Conservation (phyloP, 2,888 invertebrate species). For the Drosophila tripunctata region DNA sequence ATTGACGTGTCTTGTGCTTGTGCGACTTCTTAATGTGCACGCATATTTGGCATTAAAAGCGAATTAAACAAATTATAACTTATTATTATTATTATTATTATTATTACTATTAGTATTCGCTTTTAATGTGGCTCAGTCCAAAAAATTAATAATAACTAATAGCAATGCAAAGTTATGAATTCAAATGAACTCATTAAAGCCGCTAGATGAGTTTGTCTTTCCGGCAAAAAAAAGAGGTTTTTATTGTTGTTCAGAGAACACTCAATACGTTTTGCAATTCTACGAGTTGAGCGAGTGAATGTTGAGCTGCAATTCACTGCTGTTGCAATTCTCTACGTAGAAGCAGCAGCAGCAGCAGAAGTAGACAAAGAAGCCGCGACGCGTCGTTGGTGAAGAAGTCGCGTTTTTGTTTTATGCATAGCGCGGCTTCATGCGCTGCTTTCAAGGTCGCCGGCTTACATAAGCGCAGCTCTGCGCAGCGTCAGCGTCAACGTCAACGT, state of each 20-base stretch:
- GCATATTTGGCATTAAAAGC: slow-evolving; percentile 58
- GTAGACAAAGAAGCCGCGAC: slow-evolving; percentile 15
- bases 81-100: slow-evolving; percentile 32
- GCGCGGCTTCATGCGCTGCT: slow-evolving; percentile 35
- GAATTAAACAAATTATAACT: slow-evolving; percentile 40
- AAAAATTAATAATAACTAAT: not conserved
- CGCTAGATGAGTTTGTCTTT: slow-evolving; percentile 14
- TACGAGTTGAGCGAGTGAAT: slow-evolving; percentile 39
- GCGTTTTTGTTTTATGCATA: slow-evolving; percentile 42
- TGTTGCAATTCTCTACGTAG: slow-evolving; percentile 65
- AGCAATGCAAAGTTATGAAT: slow-evolving; percentile 24
- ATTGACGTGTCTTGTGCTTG: slow-evolving; percentile 39
- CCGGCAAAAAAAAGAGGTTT: slow-evolving; percentile 1
- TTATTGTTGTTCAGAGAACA: slow-evolving; percentile 24
- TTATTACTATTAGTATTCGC: slow-evolving; percentile 29
- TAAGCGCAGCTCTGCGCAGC: slow-evolving; percentile 41
- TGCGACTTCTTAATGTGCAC: slow-evolving; percentile 48
- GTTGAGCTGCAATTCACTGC: slow-evolving; percentile 32
- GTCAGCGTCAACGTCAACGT: slow-evolving; percentile 11
- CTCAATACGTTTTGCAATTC: slow-evolving; percentile 41
- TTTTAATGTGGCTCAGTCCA: slow-evolving; percentile 26
- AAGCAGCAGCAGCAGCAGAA: slow-evolving; percentile 3
- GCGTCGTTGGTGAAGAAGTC: slow-evolving; percentile 11
- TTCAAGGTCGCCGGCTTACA: slow-evolving; percentile 69
- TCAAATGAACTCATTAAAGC: slow-evolving; percentile 31